phyloP scores from a whole-genome alignment of 2,888 invertebrate genomes.

The Parascotia fuliginaria region DNA sequence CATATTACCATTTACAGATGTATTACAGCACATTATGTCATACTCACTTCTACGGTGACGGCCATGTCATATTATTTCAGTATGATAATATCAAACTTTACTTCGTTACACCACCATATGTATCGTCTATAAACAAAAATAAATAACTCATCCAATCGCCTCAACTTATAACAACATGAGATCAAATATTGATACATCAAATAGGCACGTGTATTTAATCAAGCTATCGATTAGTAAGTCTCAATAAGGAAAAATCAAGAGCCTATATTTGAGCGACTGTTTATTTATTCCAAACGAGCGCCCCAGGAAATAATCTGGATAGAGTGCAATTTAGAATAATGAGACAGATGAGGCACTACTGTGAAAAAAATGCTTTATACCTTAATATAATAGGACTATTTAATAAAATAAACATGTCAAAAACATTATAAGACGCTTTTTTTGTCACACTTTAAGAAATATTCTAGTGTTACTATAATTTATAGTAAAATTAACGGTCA shows the following conservation, averaged over 20 bases:
- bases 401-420: too few relatives aligned
- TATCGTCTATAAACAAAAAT: not conserved
- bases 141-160: not conserved
- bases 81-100: too few relatives aligned
- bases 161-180: constrained; percentile 11
- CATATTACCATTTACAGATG: too few relatives aligned
- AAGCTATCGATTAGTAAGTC: constrained; percentile 64
- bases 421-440: too few relatives aligned
- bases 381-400: too few relatives aligned
- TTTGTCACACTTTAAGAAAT: too few relatives aligned
- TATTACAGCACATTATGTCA: too few relatives aligned
- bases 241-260: constrained; percentile 73
- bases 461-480: too few relatives aligned
- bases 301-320: constrained; percentile 72
- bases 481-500: too few relatives aligned
- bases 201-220: constrained; percentile 59
- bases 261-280: constrained; percentile 62
- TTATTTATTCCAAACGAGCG: constrained; percentile 78
- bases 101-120: too few relatives aligned
- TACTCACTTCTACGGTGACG: too few relatives aligned
- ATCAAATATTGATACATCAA: constrained; percentile 41
- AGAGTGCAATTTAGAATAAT: constrained; percentile 50
- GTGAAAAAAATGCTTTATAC: not conserved
- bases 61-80: too few relatives aligned
- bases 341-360: constrained; percentile 22